Percentiles rank a stretch among this genome's conserved stretches.
Evolutionary conservation across 2,888 invertebrate genomes (phyloP).

Genomic region (Rhagophthalmus giganteus): DNA sequence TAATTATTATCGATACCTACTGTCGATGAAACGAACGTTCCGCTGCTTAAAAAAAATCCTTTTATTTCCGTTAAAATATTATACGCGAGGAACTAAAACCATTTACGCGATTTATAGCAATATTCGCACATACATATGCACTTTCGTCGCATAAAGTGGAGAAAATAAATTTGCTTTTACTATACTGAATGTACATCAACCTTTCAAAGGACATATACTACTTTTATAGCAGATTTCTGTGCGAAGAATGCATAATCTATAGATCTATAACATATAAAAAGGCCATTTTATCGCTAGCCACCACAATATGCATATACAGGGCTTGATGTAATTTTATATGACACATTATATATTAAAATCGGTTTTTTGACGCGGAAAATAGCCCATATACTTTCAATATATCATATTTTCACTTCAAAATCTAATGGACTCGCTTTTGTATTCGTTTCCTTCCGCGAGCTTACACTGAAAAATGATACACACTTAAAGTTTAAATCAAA

Average conservation of each 20-base stretch:
- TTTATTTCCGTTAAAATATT: no score
- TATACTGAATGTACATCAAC: constrained; percentile 38
- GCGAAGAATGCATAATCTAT: constrained; percentile 52
- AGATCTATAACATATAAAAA: constrained; percentile 54
- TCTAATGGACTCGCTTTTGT: constrained; percentile 45
- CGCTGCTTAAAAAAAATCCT: no score
- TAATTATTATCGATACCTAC: neutral
- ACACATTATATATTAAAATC: constrained; percentile 58
- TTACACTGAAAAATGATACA: constrained; percentile 29
- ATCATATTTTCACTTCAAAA: constrained; percentile 51
- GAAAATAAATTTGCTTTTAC: constrained; percentile 40
- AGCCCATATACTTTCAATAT: constrained; percentile 53
- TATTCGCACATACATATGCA: constrained; percentile 34
- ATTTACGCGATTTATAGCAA: constrained; percentile 34
- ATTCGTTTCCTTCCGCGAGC: constrained; percentile 29
- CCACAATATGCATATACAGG: constrained; percentile 41
- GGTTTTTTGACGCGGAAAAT: constrained; percentile 57
- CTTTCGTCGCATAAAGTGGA: constrained; percentile 37
- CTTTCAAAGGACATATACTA: constrained; percentile 43
- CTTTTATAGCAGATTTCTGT: constrained; percentile 51
- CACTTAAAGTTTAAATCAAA: constrained; percentile 15
- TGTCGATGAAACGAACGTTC: no score
- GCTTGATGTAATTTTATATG: constrained; percentile 55
- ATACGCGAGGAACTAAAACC: no score
- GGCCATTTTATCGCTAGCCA: constrained; percentile 49